Conservation (phyloP, 2,113 vertebrate genomes). For the Ceyx margarethae region DNA sequence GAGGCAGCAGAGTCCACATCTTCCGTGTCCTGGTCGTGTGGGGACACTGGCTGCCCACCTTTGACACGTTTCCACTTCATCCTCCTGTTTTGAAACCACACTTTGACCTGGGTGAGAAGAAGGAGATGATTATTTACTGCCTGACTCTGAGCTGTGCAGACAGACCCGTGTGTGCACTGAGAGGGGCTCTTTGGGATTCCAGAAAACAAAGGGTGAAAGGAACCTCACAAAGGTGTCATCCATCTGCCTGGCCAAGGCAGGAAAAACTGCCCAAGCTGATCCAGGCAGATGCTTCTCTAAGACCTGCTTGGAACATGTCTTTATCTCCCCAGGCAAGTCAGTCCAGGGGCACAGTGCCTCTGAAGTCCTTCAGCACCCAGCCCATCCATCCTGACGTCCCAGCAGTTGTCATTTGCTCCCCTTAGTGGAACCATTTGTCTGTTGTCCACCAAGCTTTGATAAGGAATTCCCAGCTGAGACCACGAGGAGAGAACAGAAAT, state of each 20-base stretch:
- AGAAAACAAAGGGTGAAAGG: not conserved
- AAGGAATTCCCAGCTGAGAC: not conserved
- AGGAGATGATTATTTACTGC: not conserved
- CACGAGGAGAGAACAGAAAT: not conserved
- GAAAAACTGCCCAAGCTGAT: not conserved
- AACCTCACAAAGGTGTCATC: not conserved
- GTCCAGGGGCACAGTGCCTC: not conserved
- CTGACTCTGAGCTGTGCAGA: not conserved
- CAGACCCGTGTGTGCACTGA: not conserved
- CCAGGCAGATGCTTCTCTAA: not conserved
- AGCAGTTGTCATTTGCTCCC: not conserved
- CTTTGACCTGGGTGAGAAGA: constrained; percentile 85
- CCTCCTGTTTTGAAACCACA: constrained; percentile 98
- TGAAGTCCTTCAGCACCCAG: not conserved
- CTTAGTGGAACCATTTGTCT: not conserved
- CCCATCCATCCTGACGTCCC: not conserved
- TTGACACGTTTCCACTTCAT: constrained; percentile 99
- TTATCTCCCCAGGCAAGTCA: not conserved
- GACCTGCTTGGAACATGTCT: not conserved
- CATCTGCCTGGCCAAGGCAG: not conserved
- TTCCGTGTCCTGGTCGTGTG: constrained; percentile 84
- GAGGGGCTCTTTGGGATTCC: not conserved
- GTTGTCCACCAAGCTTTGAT: not conserved
- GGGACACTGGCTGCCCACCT: constrained; percentile 87
- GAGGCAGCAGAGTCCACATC: constrained; percentile 91